Evolutionary conservation across 2,113 vertebrate genomes (phyloP).

Genomic region (Micromys minutus): DNA sequence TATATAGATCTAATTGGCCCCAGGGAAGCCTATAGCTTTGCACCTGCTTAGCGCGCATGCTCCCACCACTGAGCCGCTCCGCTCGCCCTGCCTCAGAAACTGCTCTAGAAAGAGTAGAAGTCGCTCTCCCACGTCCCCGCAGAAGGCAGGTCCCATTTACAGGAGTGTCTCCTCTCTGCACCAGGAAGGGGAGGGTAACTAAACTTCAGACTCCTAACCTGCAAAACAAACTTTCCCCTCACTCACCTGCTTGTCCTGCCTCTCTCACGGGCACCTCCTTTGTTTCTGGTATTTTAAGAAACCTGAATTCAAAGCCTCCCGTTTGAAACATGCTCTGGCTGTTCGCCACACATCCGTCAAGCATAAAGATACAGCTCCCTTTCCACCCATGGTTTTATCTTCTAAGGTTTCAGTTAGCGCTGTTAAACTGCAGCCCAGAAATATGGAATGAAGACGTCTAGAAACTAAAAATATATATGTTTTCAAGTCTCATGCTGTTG

Average conservation of each 20-base stretch:
- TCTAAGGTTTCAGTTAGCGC: not conserved
- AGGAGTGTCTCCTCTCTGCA: not conserved
- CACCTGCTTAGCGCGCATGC: not conserved
- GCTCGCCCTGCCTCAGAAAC: not conserved
- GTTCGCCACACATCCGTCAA: not conserved
- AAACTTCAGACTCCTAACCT: not conserved
- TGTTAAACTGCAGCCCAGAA: not conserved
- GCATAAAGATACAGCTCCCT: not conserved
- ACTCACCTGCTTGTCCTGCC: not conserved
- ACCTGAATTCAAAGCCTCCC: not conserved
- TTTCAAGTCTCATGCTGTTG: not conserved
- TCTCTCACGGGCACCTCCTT: not conserved
- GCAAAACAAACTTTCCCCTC: not conserved
- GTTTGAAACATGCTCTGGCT: not conserved
- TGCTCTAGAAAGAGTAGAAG: not conserved
- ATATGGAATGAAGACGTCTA: not conserved
- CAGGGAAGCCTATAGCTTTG: not conserved
- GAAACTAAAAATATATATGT: not conserved
- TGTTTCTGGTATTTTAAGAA: not conserved
- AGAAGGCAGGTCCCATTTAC: not conserved
- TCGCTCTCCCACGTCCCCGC: rapidly evolving
- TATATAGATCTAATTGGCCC: not conserved
- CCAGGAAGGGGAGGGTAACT: not conserved
- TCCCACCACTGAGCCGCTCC: not conserved
- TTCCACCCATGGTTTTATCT: not conserved